phyloP scores from a whole-genome alignment of 2,888 invertebrate species.

The Erebia palarica region DNA sequence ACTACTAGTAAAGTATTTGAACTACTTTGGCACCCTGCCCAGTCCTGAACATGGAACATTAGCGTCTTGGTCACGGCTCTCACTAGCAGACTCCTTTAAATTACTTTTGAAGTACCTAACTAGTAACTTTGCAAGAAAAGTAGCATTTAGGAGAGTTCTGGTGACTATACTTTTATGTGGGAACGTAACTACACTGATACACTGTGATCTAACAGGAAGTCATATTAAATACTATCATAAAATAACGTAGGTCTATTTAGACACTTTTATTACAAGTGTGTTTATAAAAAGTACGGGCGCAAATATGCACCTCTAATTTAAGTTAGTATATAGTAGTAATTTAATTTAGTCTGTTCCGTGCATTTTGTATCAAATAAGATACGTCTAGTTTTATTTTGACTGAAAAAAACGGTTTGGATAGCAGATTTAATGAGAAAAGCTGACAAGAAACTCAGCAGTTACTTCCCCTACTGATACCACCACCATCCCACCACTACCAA shows the following conservation, averaged over 20 bases:
- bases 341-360: no score
- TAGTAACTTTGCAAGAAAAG: conserved; percentile 32
- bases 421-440: no score
- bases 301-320: no score
- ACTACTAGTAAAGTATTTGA: conserved; percentile 23
- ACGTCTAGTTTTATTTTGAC: no score
- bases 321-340: no score
- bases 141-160: conserved; percentile 16
- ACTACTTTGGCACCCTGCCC: conserved; percentile 35
- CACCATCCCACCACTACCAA: no score
- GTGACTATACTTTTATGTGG: conserved; percentile 5
- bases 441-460: no score
- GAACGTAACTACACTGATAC: conserved; percentile 4
- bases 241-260: background rate
- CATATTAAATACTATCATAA: background rate
- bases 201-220: background rate
- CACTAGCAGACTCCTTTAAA: conserved; percentile 32
- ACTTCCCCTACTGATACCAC: no score
- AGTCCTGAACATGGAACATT: conserved; percentile 34
- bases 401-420: no score
- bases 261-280: no score
- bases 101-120: conserved; percentile 29
- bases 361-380: no score
- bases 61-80: conserved; percentile 29
- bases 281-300: no score